A percentile compares a stretch with the other conserved stretches of the same genome.
Evolutionary conservation across 1,140 invertebrate species (phyloP).

Genomic region (Drosophila ercepeae): DNA sequence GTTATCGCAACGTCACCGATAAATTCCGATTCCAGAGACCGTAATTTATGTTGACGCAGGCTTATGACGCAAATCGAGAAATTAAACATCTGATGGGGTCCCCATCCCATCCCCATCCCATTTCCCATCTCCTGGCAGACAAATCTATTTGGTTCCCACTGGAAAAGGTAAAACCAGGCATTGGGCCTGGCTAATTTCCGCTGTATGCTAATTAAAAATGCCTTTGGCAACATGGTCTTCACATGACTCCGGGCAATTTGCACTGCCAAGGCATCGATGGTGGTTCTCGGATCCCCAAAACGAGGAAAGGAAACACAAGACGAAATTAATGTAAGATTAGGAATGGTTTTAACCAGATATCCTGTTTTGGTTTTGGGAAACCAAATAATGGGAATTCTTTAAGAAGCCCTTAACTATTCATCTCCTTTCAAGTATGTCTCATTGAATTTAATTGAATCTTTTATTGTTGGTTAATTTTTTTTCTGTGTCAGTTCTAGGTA

Average conservation of each 20-base stretch:
- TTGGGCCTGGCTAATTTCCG: slow-evolving; percentile 63
- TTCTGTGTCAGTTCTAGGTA: slow-evolving; percentile 60
- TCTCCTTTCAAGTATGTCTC: not conserved
- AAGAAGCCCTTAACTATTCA: not conserved
- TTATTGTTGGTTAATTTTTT: slow-evolving; percentile 2
- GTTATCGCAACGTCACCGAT: slow-evolving; percentile 69
- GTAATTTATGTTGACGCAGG: slow-evolving; percentile 70
- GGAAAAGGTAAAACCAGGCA: slow-evolving; percentile 13
- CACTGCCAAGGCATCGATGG: slow-evolving; percentile 32
- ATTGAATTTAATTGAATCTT: not conserved
- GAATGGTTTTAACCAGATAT: no score
- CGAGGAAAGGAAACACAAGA: slow-evolving; percentile 9
- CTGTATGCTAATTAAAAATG: slow-evolving; percentile 76
- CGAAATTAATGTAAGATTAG: no score
- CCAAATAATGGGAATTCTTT: no score
- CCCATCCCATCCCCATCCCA: slow-evolving; percentile 1
- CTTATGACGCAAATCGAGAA: slow-evolving; percentile 56
- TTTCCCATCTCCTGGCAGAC: not conserved
- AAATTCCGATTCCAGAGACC: slow-evolving; percentile 61
- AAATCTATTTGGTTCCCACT: slow-evolving; percentile 39
- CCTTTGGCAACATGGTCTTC: slow-evolving; percentile 55
- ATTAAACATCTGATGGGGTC: slow-evolving; percentile 38
- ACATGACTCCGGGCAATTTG: slow-evolving; percentile 70
- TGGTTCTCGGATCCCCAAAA: not conserved
- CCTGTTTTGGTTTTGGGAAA: no score